phyloP scores from a whole-genome alignment of 2,888 invertebrate species.

The Napeogenes sylphis region DNA sequence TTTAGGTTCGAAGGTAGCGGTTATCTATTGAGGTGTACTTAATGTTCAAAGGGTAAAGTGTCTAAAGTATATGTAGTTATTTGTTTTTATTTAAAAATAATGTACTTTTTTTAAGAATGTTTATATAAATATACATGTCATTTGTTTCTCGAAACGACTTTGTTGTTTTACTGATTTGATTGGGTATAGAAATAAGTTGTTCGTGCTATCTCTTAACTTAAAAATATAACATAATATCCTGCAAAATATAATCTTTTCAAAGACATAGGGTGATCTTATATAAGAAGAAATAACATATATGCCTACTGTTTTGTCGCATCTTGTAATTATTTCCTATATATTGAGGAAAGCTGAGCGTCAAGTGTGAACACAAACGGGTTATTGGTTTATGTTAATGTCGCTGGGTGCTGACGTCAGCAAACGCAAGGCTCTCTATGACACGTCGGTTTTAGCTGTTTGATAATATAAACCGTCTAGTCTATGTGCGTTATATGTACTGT shows the following conservation, averaged over 20 bases:
- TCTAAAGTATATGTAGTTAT: background rate
- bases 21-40: slow-evolving; percentile 15
- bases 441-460: too few relatives aligned
- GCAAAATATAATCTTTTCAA: too few relatives aligned
- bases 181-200: too few relatives aligned
- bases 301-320: background rate
- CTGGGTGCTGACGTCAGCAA: slow-evolving; percentile 15
- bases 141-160: too few relatives aligned
- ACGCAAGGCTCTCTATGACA: background rate
- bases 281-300: background rate
- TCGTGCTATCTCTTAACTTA: too few relatives aligned
- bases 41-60: slow-evolving; percentile 7
- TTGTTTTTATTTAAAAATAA: background rate
- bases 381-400: slow-evolving; percentile 25
- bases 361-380: slow-evolving; percentile 18
- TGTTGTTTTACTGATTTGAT: too few relatives aligned
- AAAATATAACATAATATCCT: too few relatives aligned
- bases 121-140: too few relatives aligned
- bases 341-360: slow-evolving; percentile 7
- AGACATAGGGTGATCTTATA: too few relatives aligned
- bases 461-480: too few relatives aligned
- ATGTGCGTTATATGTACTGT: too few relatives aligned
- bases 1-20: slow-evolving; percentile 8
- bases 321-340: background rate
- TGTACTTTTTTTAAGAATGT: background rate